These are phyloP conservation scores for Bactericera cockerelli DNA, from an alignment of 1,140 invertebrate species.

Conservation along the genomic window DNA sequence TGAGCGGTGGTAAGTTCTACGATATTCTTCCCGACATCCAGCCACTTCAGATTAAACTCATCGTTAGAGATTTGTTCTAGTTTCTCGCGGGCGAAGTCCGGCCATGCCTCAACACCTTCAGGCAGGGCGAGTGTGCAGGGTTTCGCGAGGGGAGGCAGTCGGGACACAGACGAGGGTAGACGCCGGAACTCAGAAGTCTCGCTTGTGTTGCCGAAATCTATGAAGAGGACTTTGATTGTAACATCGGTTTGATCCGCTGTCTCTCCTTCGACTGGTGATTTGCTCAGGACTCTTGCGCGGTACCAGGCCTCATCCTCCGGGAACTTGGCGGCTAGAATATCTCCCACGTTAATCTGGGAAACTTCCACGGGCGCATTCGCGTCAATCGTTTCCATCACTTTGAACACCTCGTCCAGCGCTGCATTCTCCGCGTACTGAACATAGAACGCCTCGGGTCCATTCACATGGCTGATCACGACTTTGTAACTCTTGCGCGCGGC, in stretches of 20 bases:
- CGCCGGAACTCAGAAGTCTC: constrained; percentile 30
- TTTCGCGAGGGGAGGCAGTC: constrained; percentile 39
- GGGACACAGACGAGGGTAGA: constrained; percentile 43
- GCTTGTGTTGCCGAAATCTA: constrained; percentile 41
- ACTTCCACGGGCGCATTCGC: background rate
- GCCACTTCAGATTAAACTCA: no score
- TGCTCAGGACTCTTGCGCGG: constrained; percentile 22
- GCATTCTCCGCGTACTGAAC: constrained; percentile 36
- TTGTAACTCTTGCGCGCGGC: constrained; percentile 21
- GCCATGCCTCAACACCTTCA: constrained; percentile 42
- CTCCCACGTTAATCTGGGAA: constrained; percentile 5
- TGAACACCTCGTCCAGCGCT: constrained; percentile 39
- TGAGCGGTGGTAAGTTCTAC: no score
- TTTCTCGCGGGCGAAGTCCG: constrained; percentile 40
- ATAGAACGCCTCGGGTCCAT: constrained; percentile 43
- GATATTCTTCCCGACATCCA: background rate
- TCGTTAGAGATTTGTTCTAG: constrained; percentile 44
- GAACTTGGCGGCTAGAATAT: constrained; percentile 41
- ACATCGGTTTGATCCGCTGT: no score
- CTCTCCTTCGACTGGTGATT: no score
- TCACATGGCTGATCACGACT: constrained; percentile 34
- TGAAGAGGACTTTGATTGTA: constrained; percentile 31
- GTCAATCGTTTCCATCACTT: constrained; percentile 25
- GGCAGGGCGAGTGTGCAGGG: constrained; percentile 45
- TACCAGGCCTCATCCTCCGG: constrained; percentile 40